A percentile compares a stretch with the other conserved stretches of the same genome.
Conservation (phyloP, 1,140 invertebrate genomes). For the Drosophila ananassae region DNA sequence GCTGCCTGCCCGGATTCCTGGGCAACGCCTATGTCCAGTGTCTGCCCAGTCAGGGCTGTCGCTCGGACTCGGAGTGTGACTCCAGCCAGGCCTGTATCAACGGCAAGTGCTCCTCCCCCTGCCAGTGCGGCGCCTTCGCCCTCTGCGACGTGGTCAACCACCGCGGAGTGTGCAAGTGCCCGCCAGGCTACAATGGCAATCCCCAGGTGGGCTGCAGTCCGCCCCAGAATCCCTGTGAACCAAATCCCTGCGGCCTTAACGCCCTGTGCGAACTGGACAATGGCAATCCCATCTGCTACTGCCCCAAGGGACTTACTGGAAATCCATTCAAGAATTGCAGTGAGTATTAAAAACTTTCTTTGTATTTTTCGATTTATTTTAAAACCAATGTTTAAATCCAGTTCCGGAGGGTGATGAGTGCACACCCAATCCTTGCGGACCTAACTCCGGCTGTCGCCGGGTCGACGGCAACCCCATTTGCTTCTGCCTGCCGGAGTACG, state of each 20-base stretch:
- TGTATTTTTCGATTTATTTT: not conserved
- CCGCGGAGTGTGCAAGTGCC: conserved; percentile 90
- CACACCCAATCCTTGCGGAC: conserved; percentile 92
- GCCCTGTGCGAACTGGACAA: conserved; percentile 94
- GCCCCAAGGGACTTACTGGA: conserved; percentile 94
- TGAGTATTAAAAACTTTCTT: conserved; percentile 85
- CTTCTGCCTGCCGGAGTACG: conserved; percentile 94
- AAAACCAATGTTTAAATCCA: conserved; percentile 68
- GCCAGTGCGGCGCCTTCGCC: conserved; percentile 90
- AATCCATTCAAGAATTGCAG: conserved; percentile 96
- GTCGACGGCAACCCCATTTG: conserved; percentile 89
- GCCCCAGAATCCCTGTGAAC: conserved; percentile 89
- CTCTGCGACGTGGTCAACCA: conserved; percentile 91
- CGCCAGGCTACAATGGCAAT: conserved; percentile 90
- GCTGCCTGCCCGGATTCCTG: conserved; percentile 89
- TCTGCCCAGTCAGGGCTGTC: conserved; percentile 88
- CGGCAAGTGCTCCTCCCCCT: conserved; percentile 90
- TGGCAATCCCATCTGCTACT: conserved; percentile 94
- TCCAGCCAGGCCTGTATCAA: conserved; percentile 90
- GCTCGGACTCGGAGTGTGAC: conserved; percentile 88
- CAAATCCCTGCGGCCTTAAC: conserved; percentile 93
- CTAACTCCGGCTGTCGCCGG: conserved; percentile 91
- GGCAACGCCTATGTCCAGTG: conserved; percentile 93
- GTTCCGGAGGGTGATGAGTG: conserved; percentile 95
- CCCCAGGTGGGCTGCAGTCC: conserved; percentile 87